Conservation (phyloP, 1,140 invertebrate species). For the Zaprionus camerounensis region DNA sequence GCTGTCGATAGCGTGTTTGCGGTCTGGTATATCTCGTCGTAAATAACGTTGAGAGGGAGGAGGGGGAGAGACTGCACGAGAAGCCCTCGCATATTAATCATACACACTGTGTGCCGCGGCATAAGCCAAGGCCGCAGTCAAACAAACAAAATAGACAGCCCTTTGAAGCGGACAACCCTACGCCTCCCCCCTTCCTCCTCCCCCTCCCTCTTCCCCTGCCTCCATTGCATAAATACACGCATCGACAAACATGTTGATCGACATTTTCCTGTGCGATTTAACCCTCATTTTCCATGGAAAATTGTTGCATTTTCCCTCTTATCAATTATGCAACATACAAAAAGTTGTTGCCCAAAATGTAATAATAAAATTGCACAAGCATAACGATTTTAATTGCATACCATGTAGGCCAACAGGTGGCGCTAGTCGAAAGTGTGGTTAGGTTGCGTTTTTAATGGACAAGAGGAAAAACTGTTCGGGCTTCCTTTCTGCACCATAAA, state of each 20-base stretch:
- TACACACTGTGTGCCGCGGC: slow-evolving; percentile 58
- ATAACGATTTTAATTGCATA: slow-evolving; percentile 14
- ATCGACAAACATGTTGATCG: neutral
- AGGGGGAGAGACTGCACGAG: neutral
- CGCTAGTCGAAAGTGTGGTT: slow-evolving; percentile 7
- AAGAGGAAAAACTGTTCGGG: slow-evolving; percentile 5
- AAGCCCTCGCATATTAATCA: slow-evolving; percentile 59
- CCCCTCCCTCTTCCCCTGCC: neutral
- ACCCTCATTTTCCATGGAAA: neutral
- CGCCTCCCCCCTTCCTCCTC: neutral
- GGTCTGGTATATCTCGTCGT: slow-evolving; percentile 14
- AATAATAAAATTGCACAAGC: slow-evolving; percentile 28
- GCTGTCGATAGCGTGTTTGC: slow-evolving; percentile 4
- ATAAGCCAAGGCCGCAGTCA: slow-evolving; percentile 24
- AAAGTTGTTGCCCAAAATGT: neutral
- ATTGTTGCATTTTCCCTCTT: neutral
- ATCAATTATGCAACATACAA: slow-evolving; percentile 21
- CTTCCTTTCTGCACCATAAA: slow-evolving; percentile 21
- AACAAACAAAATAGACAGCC: slow-evolving; percentile 5
- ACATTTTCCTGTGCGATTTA: neutral
- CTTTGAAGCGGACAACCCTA: slow-evolving; percentile 10
- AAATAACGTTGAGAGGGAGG: slow-evolving; percentile 35
- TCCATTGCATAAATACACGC: slow-evolving; percentile 55
- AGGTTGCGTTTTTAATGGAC: slow-evolving; percentile 10
- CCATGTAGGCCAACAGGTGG: slow-evolving; percentile 27